Base-by-base conservation (phyloP, 2,888 invertebrate species). In the Tanytarsus gracilentus region DNA sequence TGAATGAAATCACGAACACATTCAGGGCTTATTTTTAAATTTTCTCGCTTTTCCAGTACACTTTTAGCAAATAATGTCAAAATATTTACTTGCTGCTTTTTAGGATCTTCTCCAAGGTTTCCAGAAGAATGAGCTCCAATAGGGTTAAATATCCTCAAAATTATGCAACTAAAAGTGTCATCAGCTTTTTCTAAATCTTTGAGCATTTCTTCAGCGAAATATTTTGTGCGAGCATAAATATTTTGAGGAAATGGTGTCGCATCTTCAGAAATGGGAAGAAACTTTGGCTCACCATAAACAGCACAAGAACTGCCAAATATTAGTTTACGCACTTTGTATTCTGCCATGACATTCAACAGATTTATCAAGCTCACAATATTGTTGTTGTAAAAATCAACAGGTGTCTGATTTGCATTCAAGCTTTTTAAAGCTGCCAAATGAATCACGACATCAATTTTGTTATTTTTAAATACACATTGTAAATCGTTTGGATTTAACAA, bases 271-370 rank as follows among this genome's bases (percentile, higher is more conserved):
- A 18, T 18, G 44, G 44, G 11, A 44, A 18, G 3, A 23, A 1
- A 44, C 16, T 18, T 44, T 44, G 44, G 11, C n/a, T 44, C 21
- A 18, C 44, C 44, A 8, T 44, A 44, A 9, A 44, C 21, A 18
- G 44, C 44, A 9, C 44, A 44, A 44, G 44, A 44, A 18, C 44
- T 44, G 9, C 44, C 23, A 9, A 44, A 44, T 23, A 44, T 44
- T 23, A 44, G 11, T 18, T 44, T 44, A 7, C 11, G 6, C 11
- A 44, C 44, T 7, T 18, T 9, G 3, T 44, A 21, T 8, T 18
- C 2, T 21, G 11, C 23, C 44, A 44, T 44, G 5, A 21, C 44
- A 18, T 16, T 8, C 3, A 44, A 9, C 23, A 44, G 23, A 44
- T 44, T 44, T 4, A 44, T 16, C 8, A 23, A 23, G n/a, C 18